These are phyloP conservation scores for Coelopa frigida DNA, from an alignment of 1,140 invertebrate species.

Conservation along the genomic window DNA sequence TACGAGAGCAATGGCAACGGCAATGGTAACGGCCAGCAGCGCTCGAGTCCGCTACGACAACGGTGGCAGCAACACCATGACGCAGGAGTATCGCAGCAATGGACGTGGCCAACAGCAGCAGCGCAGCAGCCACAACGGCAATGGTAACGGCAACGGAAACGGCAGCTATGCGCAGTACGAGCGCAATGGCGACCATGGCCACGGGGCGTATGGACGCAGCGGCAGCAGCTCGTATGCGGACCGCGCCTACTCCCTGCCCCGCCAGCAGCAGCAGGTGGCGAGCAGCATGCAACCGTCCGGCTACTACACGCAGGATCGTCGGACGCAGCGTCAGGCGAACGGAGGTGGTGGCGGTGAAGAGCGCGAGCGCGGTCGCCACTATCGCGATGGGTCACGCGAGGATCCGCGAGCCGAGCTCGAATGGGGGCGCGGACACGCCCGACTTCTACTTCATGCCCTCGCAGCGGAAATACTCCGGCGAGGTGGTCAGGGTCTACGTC, in stretches of 20 bases:
- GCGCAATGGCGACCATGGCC: constrained; percentile 23
- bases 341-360: constrained; percentile 19
- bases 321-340: constrained; percentile 19
- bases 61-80: constrained; percentile 11
- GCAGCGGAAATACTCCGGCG: constrained; percentile 85
- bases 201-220: constrained; percentile 32
- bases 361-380: constrained; percentile 43
- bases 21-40: constrained; percentile 21
- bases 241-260: constrained; percentile 38
- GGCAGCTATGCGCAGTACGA: constrained; percentile 10
- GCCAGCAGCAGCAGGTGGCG: constrained; percentile 39
- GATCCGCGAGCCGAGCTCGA: constrained; percentile 31
- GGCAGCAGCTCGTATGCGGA: constrained; percentile 42
- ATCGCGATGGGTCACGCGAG: constrained; percentile 32
- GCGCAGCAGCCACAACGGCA: constrained; percentile 9
- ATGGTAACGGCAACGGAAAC: constrained; percentile 3
- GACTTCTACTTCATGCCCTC: constrained; percentile 95
- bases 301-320: constrained; percentile 46
- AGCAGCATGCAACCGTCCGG: constrained; percentile 44
- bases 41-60: constrained; percentile 13
- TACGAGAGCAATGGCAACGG: constrained; percentile 25
- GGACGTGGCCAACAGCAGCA: constrained; percentile 16
- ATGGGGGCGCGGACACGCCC: constrained; percentile 52
- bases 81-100: constrained; percentile 20
- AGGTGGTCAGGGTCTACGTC: constrained; percentile 85